phyloP scores from a whole-genome alignment of 2,888 invertebrate species.

The Xestoiulus laeticollis region DNA sequence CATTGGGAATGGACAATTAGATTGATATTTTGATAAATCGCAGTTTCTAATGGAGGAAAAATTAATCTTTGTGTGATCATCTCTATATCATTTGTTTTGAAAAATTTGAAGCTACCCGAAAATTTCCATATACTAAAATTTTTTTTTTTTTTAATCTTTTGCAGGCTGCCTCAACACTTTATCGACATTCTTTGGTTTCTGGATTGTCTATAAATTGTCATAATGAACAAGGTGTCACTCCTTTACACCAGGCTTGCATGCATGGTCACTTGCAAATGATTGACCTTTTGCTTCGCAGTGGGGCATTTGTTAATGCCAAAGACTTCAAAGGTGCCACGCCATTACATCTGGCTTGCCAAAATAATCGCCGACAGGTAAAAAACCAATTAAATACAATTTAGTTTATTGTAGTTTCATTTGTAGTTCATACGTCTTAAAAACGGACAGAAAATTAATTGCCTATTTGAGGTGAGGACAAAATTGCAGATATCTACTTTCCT shows the following conservation, averaged over 20 bases:
- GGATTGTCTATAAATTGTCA: constrained; percentile 50
- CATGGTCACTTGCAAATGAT: constrained; percentile 32
- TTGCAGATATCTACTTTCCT: no score
- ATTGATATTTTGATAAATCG: background rate
- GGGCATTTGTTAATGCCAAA: constrained; percentile 46
- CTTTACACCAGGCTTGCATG: constrained; percentile 24
- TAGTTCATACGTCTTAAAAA: no score
- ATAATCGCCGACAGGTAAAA: constrained; percentile 12
- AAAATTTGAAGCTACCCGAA: background rate
- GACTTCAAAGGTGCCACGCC: constrained; percentile 44
- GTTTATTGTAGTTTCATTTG: no score
- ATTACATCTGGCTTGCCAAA: constrained; percentile 42
- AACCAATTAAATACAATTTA: background rate
- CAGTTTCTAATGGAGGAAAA: no score
- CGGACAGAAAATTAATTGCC: no score
- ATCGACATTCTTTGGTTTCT: constrained; percentile 27
- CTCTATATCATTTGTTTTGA: background rate
- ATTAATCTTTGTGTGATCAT: no score
- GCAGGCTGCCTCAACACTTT: constrained; percentile 29
- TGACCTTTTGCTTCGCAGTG: constrained; percentile 42
- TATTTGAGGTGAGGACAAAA: no score
- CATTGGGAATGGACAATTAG: background rate
- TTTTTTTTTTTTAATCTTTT: background rate
- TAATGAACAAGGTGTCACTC: constrained; percentile 21
- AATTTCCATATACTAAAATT: no score